Evolutionary conservation across 2,888 invertebrate species (phyloP).

Genomic region (Holacanthella duospinosa): DNA sequence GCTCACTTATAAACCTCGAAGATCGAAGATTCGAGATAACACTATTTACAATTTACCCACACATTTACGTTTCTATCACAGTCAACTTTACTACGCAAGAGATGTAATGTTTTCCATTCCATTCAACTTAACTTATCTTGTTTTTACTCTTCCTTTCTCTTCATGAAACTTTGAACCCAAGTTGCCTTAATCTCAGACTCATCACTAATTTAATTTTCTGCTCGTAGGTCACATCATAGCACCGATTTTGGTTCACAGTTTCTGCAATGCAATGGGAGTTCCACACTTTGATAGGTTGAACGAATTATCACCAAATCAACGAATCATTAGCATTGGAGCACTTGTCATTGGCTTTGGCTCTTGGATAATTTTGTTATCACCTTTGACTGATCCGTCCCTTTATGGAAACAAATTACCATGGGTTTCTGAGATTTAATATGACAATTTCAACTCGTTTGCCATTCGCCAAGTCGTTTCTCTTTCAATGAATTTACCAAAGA

Average conservation of each 20-base stretch:
- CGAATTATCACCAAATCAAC: conserved; percentile 51
- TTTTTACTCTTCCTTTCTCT: conserved; percentile 7
- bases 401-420: conserved; percentile 45
- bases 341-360: conserved; percentile 64
- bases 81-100: too few relatives aligned
- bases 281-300: conserved; percentile 69
- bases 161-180: too few relatives aligned
- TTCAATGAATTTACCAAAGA: too few relatives aligned
- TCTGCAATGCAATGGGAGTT: conserved; percentile 95
- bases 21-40: too few relatives aligned
- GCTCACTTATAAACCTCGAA: too few relatives aligned
- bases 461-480: too few relatives aligned
- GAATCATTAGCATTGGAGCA: conserved; percentile 53
- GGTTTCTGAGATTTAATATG: conserved; percentile 8
- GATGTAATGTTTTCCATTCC: conserved; percentile 13
- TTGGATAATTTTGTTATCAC: conserved; percentile 66
- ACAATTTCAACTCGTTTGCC: neutral
- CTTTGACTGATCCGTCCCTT: conserved; percentile 59
- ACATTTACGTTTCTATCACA: too few relatives aligned
- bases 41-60: too few relatives aligned
- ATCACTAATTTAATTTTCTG: conserved; percentile 8
- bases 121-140: conserved; percentile 11
- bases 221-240: conserved; percentile 71
- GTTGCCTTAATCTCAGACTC: too few relatives aligned
- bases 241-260: conserved; percentile 78